Evolutionary conservation across 1,140 invertebrate species (phyloP), one percentile per base, ranked within the genome.

Genomic region (Calephelis nemesis): DNA sequence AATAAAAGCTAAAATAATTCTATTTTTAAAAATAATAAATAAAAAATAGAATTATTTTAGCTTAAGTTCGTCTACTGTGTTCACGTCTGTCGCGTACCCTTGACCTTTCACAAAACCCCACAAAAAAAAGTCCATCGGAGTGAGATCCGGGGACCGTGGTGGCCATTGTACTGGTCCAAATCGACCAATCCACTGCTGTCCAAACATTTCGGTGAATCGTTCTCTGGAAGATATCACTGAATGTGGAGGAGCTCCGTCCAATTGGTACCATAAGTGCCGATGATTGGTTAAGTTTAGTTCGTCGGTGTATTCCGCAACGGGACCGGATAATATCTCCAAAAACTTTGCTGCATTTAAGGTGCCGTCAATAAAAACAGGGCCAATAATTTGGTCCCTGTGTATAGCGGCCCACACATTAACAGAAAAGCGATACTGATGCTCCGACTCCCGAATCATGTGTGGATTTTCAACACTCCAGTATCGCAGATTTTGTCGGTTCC

Each of bases 381-480:
- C 69, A 50, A 66, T 47, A 9, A 71, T 63, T 47, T 60, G 39
- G 15, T 47, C 47, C 9, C 54, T 62, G 15, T 62, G 42, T 10
- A 71, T 71, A 11, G 60, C 72, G 12, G 67, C 69, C 72, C 65
- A 68, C 40, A 70, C 65, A 47, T 68, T 73, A 9, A 62, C 40
- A 12, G 63, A 54, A 30, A 60, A 74, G 19, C 69, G 65, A 13
- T 58, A 52, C 42, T 70, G 63, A n/a, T 65, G 65, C 7, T 62
- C n/a, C 9, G 58, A 42, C 42, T 65, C 54, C 15, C 62, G 49
- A 12, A 54, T n/a, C 45, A 52, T n/a, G n/a, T 52, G 60, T 47
- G 73, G 68, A 69, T 74, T 72, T 9, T 47, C 49, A 13, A 40
- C 10, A 13, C 42, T 45, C 66, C 72, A 71, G n/a, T 60, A 67